These are phyloP conservation scores for Neoseiulus cucumeris DNA, from an alignment of 1,140 invertebrate genomes.

Conservation along the genomic window DNA sequence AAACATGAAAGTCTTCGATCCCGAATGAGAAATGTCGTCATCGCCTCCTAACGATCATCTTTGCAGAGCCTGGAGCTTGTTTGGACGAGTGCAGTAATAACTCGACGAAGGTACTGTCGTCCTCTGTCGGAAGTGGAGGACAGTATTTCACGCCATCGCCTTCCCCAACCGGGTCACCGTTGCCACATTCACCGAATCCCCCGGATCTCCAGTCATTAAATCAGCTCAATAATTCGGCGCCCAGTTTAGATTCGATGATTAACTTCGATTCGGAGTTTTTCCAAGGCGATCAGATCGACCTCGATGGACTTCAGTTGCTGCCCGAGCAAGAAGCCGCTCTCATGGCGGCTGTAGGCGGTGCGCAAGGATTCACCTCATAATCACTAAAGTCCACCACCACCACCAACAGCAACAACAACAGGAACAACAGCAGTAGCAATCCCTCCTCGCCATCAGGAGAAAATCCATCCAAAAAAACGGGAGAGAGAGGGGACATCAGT, in stretches of 20 bases:
- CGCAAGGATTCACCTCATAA: background rate
- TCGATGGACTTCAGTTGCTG: background rate
- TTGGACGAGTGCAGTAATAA: slow-evolving; percentile 11
- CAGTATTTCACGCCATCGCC: slow-evolving; percentile 8
- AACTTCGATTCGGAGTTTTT: background rate
- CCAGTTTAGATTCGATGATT: background rate
- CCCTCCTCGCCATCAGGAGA: background rate
- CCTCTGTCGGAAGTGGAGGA: background rate
- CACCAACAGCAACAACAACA: background rate
- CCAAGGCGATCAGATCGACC: background rate
- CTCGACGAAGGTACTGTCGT: slow-evolving; percentile 8
- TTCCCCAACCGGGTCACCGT: background rate
- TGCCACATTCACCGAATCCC: background rate
- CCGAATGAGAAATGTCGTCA: no score
- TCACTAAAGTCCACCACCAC: background rate
- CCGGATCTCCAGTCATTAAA: background rate
- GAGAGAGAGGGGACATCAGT: no score
- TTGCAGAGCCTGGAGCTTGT: background rate
- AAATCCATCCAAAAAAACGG: background rate
- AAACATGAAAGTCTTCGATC: no score
- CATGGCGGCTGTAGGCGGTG: slow-evolving; percentile 1
- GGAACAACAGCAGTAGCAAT: background rate
- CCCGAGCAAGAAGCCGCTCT: background rate
- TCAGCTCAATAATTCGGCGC: background rate
- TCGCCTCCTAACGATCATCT: background rate